Evolutionary conservation across 1,140 invertebrate genomes (phyloP), one percentile per base, ranked within the genome.

Genomic region (Drosophila parabipectinata): DNA sequence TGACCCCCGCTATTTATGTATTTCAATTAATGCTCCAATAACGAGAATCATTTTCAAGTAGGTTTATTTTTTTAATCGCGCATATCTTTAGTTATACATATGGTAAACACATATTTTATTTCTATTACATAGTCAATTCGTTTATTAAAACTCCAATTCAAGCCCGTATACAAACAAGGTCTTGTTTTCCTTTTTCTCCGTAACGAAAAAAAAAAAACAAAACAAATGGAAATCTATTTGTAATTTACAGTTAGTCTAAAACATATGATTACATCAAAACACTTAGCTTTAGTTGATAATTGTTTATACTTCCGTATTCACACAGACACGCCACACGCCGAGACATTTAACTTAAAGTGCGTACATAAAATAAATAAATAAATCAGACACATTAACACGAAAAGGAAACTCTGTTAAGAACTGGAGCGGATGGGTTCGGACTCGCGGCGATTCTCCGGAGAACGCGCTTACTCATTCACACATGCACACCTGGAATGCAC

Each of bases 211-310:
- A 62, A 78, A 77, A 59, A 61, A 73, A 77, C 39, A 60, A 59
- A 59, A 76, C 58, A 63, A 52, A 51, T 48, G 41, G 10, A 67
- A 45, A 68, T 56, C 67, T 57, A 81, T 64, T 60, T 72, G 69
- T 88, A 87, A 82, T 87, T 87, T 87, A 87, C 79, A 82, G 48
- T 82, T 82, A 88, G 59, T 55, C 58, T 85, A 85, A 64, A 68
- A 32, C 63, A 67, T 32, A 67, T 48, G 57, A 60, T 56, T 73
- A 78, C 62, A 72, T 59, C 50, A 62, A 44, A 67, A 76, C 54
- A 79, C 82, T 79, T 56, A 76, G 72, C 60, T 88, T 76, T 87
- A 88, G 79, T 79, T 73, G 45, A 71, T 75, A 75, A 66, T 82
- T 87, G 76, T 87, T 88, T 87, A 82, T 69, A 66, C 58, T 68